Base-by-base conservation (phyloP, 2,888 invertebrate genomes). In the Amiota minor region DNA sequence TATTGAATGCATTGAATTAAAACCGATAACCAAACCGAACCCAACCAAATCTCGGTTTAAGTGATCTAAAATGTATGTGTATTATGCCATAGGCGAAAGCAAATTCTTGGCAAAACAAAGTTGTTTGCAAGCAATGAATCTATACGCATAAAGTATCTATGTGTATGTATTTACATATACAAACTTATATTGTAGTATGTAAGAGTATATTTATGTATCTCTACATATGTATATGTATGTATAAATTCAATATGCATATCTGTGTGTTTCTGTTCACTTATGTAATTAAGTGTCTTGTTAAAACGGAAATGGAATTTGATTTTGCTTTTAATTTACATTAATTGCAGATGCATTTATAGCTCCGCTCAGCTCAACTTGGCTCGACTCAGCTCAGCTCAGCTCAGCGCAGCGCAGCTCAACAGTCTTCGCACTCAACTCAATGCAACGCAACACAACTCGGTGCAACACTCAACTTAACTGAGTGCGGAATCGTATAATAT, bases 251-350 rank as follows among this genome's bases (percentile, higher is more conserved):
- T 67, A 16, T 67, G 49, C 23, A 64, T 59, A 49, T 70, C 72
- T 74, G 72, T 74, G 73, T 78, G 70, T 77, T 72, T 76, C 78
- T 80, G 82, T 76, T 81, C 84, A 84, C 80, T 83, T 79, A 79
- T 83, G 84, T 79, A 84, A 82, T 82, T 84, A 84, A 83, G 84
- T 80, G 81, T 81, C 82, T 80, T 78, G 83, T 78, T 84, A 78
- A 78, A 80, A 78, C 81, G 82, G 83, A 80, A 84, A 84, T 82
- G 82, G 84, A 83, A 82, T 82, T 82, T 74, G 82, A 82, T 81
- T 83, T 79, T 83, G 84, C 80, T 80, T 84, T 84, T 83, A 80
- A 82, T 82, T 82, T 84, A 79, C 84, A 82, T 82, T 84, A 82
- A 82, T 83, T 84, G 82, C 81, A 81, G 77, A 79, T 80, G 79